These are phyloP conservation scores for Papilio dardanus DNA, from an alignment of 1,140 invertebrate species.

Conservation along the genomic window DNA sequence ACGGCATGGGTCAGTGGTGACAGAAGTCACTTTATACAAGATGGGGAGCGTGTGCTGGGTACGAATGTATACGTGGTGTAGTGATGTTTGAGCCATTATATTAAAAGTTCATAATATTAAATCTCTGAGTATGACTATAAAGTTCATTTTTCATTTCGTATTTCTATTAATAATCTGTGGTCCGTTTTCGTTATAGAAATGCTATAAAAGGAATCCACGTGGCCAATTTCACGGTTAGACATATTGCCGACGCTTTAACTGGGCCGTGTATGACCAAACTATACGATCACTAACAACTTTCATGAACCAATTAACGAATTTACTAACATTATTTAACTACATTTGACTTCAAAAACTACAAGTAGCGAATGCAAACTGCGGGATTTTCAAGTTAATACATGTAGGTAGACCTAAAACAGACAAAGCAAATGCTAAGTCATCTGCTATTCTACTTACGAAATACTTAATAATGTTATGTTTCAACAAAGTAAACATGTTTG, in stretches of 20 bases:
- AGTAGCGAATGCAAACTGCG: too few relatives aligned
- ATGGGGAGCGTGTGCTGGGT: too few relatives aligned
- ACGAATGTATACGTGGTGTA: too few relatives aligned
- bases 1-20: too few relatives aligned
- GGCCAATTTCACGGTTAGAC: conserved; percentile 32
- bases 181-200: background rate
- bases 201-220: conserved; percentile 5
- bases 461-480: background rate
- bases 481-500: background rate
- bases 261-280: conserved; percentile 8
- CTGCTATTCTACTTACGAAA: background rate
- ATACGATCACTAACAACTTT: background rate
- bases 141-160: background rate
- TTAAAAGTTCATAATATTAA: too few relatives aligned
- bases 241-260: conserved; percentile 11
- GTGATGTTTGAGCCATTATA: too few relatives aligned
- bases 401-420: background rate
- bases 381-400: background rate
- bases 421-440: background rate
- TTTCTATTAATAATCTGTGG: background rate
- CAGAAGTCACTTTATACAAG: too few relatives aligned
- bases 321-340: background rate
- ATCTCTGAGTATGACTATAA: too few relatives aligned
- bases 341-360: too few relatives aligned
- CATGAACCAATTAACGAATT: background rate